phyloP scores from a whole-genome alignment of 2,797 vertebrate genomes.

The Acridotheres tristis region DNA sequence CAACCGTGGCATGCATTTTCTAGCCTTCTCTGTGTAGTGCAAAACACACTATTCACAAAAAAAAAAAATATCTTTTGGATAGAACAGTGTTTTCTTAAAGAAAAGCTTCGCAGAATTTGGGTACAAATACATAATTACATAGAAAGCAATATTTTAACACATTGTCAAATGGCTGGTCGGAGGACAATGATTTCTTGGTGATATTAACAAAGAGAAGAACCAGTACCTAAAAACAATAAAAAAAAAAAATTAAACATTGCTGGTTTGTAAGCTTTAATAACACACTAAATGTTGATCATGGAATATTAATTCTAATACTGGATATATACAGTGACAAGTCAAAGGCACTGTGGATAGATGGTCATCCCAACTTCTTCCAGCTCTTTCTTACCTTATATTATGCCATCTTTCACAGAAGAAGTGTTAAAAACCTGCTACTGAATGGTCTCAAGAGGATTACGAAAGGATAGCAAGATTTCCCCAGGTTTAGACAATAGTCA shows the following conservation, averaged over 20 bases:
- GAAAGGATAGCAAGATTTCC: not conserved
- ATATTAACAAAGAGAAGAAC: not conserved
- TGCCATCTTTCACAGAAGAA: not conserved
- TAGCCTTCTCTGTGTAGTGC: not conserved
- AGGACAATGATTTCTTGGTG: not conserved
- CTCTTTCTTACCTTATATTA: not conserved
- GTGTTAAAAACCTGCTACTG: not conserved
- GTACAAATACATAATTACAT: not conserved
- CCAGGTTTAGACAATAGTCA: not conserved
- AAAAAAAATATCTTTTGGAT: not conserved
- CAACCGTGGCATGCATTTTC: not conserved
- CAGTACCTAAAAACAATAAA: not conserved
- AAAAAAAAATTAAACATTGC: not conserved
- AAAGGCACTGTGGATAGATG: not conserved
- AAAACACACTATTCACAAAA: not conserved
- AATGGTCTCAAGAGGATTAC: not conserved
- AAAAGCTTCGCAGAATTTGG: not conserved
- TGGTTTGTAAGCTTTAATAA: not conserved
- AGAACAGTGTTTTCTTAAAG: not conserved
- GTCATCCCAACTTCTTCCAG: not conserved
- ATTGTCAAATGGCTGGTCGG: not conserved
- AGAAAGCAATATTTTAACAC: not conserved
- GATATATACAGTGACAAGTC: not conserved
- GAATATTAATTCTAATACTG: not conserved
- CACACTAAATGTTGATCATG: not conserved